phyloP scores from a whole-genome alignment of 2,113 vertebrate species.

The Cynopterus brachyotis region DNA sequence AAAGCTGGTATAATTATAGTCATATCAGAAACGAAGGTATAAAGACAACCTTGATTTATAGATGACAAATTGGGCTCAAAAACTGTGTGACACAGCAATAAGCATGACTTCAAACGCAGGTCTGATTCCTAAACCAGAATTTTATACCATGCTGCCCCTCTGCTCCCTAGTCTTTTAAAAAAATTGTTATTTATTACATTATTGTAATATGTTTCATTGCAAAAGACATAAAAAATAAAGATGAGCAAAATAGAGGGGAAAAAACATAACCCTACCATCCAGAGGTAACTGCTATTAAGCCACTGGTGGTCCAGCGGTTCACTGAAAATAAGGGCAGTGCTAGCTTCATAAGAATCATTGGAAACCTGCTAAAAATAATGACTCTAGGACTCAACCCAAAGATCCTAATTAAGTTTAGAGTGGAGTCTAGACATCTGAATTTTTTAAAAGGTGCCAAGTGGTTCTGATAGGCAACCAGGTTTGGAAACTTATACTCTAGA shows the following conservation, averaged over 20 bases:
- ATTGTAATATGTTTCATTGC: neutral
- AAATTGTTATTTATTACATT: neutral
- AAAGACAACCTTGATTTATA: neutral
- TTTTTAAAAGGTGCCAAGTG: constrained; percentile 7
- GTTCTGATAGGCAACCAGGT: neutral
- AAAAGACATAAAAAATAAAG: constrained; percentile 23
- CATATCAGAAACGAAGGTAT: neutral
- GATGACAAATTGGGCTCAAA: neutral
- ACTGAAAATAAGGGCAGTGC: neutral
- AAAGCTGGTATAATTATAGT: neutral
- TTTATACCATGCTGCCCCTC: neutral
- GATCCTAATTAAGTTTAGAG: neutral
- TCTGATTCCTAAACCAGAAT: neutral
- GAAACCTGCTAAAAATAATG: neutral
- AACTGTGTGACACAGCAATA: neutral
- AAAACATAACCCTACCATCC: neutral
- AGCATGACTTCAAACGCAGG: neutral
- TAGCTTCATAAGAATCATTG: neutral
- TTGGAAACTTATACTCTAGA: neutral
- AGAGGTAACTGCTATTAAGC: neutral
- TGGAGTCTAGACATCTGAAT: neutral
- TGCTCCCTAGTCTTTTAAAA: neutral
- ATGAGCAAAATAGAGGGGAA: neutral
- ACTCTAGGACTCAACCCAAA: neutral
- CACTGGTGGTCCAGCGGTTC: neutral